Evolutionary conservation across 2,113 vertebrate genomes (phyloP), one percentile per base, ranked within the genome.

Genomic region (Seriola rivoliana): DNA sequence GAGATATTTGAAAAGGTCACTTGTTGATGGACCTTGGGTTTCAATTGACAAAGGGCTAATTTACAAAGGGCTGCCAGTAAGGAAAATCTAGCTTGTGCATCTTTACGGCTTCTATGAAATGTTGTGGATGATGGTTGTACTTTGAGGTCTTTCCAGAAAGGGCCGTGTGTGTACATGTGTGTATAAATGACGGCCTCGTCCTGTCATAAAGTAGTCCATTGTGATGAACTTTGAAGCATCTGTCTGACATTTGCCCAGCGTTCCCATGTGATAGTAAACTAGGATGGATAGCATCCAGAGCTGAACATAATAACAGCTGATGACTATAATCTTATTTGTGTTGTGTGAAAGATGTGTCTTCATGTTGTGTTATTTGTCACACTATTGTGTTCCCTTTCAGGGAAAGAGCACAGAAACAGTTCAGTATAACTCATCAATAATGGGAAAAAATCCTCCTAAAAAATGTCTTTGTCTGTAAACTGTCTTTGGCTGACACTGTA

Each of bases 191-290:
- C 34, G 48, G 62, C 46, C 70, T 59, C 46, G 64, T 59, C 19
- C 78, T 36, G 74, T 78, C 75, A 76, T 10, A 44, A 80, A 82
- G 72, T 7, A 40, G 34, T 55, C 73, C 58, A 36, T 50, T 60
- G 76, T 71, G 82, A 91, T 85, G 85, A 91, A 87, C 86, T 87
- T 69, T 89, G 69, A 90, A 88, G 84, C 86, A 78, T 88, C 76
- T 82, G 73, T 66, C 72, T 90, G 89, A 90, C 88, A 90, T 92
- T 92, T 89, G 57, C 65, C 65, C 77, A 5, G 62, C 1, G 64
- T 57, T 85, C 88, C 83, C 86, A 71, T 73, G 88, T 19, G 91
- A 88, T 25, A 60, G 67, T 54, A 81, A 87, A 90, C 75, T 78
- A 87, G 76, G 83, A 93, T 71, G 57, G 84, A 90, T 87, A 14